Base-by-base conservation (phyloP, 1,140 invertebrate species). In the Polypedilum vanderplanki region DNA sequence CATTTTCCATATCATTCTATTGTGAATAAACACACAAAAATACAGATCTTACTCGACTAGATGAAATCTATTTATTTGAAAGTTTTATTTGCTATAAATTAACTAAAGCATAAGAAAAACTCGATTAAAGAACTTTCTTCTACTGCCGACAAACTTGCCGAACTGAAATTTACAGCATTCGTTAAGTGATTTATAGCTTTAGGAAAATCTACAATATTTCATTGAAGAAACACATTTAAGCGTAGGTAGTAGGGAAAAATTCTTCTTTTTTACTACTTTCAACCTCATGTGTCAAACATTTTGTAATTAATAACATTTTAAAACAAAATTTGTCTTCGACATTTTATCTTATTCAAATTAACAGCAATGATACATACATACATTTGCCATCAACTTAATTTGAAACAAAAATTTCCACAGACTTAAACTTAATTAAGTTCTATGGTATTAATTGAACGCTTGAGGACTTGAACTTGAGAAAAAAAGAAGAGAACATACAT, bases 71-170 rank as follows among this genome's bases (percentile, higher is more conserved):
- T 57, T 57, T 57, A 57, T 57, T 57, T n/a, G 8, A 57, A 57
- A 57, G 46, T 57, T 57, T 57, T 57, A 57, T 57, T 57, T 57
- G 46, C 46, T 70, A 70, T 70, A 70, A 70, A 20, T 70, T 70
- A 70, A 70, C 65, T 70, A 70, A 70, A 5, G 24, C 24, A 33
- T 3, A 5, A 33, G 20, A 20, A 70, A 70, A 70, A 70, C 20
- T 70, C 65, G 65, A 70, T 70, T 70, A 70, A 70, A 70, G 65
- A 70, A 70, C 17, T 70, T 70, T 70, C 20, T 20, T 70, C 65
- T 22, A 20, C 7, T 20, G 10, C 10, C 46, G 18, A 7, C 3
- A 70, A 70, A 9, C 65, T 20, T 70, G 12, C 46, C 12, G 7
- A 70, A 17, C 10, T 70, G 65, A 70, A 70, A 20, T 70, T 70